Conservation (phyloP, 2,888 invertebrate genomes). For the Anodontia alba region DNA sequence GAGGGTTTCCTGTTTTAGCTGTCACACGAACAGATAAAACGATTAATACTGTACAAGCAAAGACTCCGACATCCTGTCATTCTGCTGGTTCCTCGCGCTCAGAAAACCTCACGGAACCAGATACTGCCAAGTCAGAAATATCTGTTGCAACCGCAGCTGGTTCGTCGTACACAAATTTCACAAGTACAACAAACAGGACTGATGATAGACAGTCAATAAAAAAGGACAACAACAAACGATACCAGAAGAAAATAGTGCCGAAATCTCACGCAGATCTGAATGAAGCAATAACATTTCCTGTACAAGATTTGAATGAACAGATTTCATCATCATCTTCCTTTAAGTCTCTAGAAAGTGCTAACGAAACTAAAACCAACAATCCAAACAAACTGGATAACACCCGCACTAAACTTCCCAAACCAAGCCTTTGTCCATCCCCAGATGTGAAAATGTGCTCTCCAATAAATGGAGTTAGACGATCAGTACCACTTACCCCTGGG, state of each 20-base stretch:
- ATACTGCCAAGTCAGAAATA: constrained; percentile 21
- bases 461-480: constrained; percentile 64
- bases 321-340: constrained; percentile 52
- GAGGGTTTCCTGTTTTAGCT: constrained; percentile 63
- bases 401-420: constrained; percentile 62
- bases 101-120: constrained; percentile 13
- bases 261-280: constrained; percentile 56
- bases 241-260: constrained; percentile 52
- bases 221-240: constrained; percentile 23
- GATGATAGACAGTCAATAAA: background rate
- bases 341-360: constrained; percentile 38
- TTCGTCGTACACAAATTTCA: background rate
- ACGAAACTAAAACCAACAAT: constrained; percentile 28
- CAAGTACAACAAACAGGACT: background rate
- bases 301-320: constrained; percentile 65
- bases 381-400: constrained; percentile 42
- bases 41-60: background rate
- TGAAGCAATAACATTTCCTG: constrained; percentile 58
- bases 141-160: constrained; percentile 1
- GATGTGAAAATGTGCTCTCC: constrained; percentile 53
- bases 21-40: constrained; percentile 49
- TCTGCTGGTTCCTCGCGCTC: constrained; percentile 39
- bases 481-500: constrained; percentile 64
- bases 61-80: background rate
- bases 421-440: constrained; percentile 50